Conservation (phyloP, 1,140 invertebrate species). For the Neodiprion virginianus region DNA sequence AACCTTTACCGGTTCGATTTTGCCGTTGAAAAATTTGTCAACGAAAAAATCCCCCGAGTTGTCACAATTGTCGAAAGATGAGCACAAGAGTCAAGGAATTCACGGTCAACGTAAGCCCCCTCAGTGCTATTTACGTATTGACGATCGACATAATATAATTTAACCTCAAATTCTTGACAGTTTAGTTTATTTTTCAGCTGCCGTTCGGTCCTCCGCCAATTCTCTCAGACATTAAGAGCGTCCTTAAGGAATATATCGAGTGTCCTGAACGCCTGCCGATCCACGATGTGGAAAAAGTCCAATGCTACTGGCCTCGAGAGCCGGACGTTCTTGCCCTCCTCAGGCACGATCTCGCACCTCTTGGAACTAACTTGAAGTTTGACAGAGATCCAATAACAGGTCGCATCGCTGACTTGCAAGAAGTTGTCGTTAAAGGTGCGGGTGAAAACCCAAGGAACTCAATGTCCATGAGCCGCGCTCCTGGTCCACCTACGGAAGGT, state of each 20-base stretch:
- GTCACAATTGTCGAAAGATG: neutral
- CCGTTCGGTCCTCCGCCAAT: constrained; percentile 66
- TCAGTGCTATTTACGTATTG: neutral
- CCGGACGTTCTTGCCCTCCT: constrained; percentile 62
- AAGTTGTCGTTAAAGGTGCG: constrained; percentile 68
- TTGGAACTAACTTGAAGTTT: constrained; percentile 65
- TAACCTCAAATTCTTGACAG: too few relatives aligned
- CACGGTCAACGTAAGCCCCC: neutral
- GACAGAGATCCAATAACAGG: constrained; percentile 77
- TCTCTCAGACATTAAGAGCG: constrained; percentile 62
- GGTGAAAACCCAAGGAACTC: constrained; percentile 77
- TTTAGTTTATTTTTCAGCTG: constrained; percentile 37
- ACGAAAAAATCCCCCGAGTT: too few relatives aligned
- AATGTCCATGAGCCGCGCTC: constrained; percentile 74
- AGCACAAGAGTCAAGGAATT: neutral
- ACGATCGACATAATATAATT: too few relatives aligned
- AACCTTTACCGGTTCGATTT: too few relatives aligned
- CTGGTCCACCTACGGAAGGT: constrained; percentile 65
- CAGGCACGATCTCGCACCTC: constrained; percentile 57
- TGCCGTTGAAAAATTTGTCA: too few relatives aligned
- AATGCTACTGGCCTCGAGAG: constrained; percentile 66
- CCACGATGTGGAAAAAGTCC: constrained; percentile 66
- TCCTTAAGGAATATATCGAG: constrained; percentile 67
- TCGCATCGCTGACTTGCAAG: constrained; percentile 71
- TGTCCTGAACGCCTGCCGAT: constrained; percentile 70